phyloP scores from a whole-genome alignment of 2,888 invertebrate genomes.

The Harpalus rufipes region DNA sequence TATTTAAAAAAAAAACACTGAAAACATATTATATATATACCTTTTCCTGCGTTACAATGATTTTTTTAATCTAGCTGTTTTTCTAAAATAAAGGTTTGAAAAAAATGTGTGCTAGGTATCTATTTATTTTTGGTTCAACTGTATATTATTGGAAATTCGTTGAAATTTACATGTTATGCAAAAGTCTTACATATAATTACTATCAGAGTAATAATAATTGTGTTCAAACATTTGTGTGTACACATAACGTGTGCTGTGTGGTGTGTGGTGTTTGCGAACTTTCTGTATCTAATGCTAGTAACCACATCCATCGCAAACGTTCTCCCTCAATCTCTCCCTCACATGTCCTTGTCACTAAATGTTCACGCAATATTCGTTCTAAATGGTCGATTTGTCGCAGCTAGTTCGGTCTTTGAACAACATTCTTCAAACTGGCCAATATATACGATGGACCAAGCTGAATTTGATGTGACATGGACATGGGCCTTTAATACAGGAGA shows the following conservation, averaged over 20 bases:
- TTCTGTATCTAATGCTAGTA: not conserved
- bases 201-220: not conserved
- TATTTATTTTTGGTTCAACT: no score
- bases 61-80: no score
- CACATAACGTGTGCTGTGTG: not conserved
- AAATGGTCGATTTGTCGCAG: constrained; percentile 1
- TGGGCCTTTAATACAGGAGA: no score
- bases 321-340: not conserved
- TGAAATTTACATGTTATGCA: no score
- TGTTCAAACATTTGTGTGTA: not conserved
- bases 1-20: no score
- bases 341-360: constrained; percentile 1
- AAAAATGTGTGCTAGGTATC: no score
- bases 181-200: no score
- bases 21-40: no score
- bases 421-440: not conserved
- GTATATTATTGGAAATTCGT: no score
- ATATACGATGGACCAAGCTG: not conserved
- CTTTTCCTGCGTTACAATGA: no score
- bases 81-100: no score
- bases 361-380: not conserved
- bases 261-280: not conserved
- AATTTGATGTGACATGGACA: no score
- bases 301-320: not conserved
- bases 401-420: not conserved